Percentiles rank a stretch among this genome's conserved stretches.
Conservation (phyloP, 1,140 invertebrate genomes). For the Drosophila varians region DNA sequence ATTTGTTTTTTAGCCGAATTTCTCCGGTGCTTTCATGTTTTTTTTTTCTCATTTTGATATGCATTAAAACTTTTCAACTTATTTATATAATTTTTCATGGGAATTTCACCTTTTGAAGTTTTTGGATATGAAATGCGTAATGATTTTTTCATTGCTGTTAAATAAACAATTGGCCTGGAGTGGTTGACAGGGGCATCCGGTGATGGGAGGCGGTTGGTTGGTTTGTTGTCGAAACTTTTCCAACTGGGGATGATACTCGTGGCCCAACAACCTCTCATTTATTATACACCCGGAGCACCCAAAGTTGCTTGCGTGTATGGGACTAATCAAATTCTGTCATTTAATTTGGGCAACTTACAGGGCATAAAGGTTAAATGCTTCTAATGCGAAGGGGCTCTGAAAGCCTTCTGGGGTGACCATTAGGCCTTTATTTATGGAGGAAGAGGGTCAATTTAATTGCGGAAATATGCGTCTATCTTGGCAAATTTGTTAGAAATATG, state of each 20-base stretch:
- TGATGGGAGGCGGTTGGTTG: not conserved
- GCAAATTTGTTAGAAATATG: conserved; percentile 4
- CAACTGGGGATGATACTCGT: conserved; percentile 29
- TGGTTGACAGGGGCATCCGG: not conserved
- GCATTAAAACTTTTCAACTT: conserved; percentile 67
- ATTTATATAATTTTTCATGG: conserved; percentile 57
- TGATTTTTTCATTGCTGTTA: conserved; percentile 78
- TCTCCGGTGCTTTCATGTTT: conserved; percentile 6
- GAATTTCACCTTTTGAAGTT: conserved; percentile 72
- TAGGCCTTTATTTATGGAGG: conserved; percentile 30
- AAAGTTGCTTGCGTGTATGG: conserved; percentile 58
- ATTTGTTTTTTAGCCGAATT: conserved; percentile 26
- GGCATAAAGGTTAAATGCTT: conserved; percentile 64
- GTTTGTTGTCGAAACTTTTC: conserved; percentile 46
- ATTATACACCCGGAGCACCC: conserved; percentile 16
- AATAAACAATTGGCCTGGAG: conserved; percentile 65
- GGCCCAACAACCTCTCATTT: conserved; percentile 19
- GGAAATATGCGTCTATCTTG: conserved; percentile 4
- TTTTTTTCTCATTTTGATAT: conserved; percentile 39
- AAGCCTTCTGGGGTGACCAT: conserved; percentile 31
- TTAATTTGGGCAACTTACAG: conserved; percentile 55
- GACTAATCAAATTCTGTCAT: conserved; percentile 69
- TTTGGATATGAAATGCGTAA: conserved; percentile 66
- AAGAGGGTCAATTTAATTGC: not conserved
- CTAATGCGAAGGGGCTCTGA: conserved; percentile 26